Evolutionary conservation across 2,113 vertebrate genomes (phyloP), one percentile per base, ranked within the genome.

Genomic region (Apodemus speciosus): DNA sequence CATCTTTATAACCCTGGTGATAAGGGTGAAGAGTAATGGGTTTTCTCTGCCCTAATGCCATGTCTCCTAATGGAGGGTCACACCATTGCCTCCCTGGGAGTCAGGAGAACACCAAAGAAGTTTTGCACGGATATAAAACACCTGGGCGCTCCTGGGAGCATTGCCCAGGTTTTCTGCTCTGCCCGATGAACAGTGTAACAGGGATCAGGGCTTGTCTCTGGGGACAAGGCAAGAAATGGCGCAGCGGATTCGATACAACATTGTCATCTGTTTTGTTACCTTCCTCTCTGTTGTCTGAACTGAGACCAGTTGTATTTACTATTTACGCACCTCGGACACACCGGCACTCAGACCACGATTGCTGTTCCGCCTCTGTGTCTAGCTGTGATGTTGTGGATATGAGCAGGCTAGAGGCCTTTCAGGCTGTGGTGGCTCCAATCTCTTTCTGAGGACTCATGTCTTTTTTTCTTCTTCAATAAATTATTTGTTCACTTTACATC

Each of bases 1-100:
- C 69, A 9, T 30, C 18, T 97, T 96, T 95, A 97, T 96, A 85
- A 80, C 53, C 51, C 86, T 96, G 72, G 71, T 25, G 80, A 96
- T 97, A 93, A 96, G 68, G 21, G 60, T 88, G 79, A 95, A 91
- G 89, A 91, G 75, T 94, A 85, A 91, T 91, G 40, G 91, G 84
- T 91, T 96, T 96, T 95, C 77, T 88, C 38, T 89, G 58, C 43
- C 75, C 53, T 89, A 62, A 89, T 68, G 32, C 79, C 94, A 85
- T 95, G 94, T 94, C 89, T 87, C 58, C 75, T 92, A 46, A 94
- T 81, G 94, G 89, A 85, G 69, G 51, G 38, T 89, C 64, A 43
- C 93, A 84, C 30, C 94, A 0, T 93, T 92, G 87, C 49, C 87
- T 89, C 40, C 35, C 68, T n/a, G 83, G 21, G 73, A 92, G 62